Evolutionary conservation across 2,888 invertebrate species (phyloP).

Genomic region (Proisotoma minuta): DNA sequence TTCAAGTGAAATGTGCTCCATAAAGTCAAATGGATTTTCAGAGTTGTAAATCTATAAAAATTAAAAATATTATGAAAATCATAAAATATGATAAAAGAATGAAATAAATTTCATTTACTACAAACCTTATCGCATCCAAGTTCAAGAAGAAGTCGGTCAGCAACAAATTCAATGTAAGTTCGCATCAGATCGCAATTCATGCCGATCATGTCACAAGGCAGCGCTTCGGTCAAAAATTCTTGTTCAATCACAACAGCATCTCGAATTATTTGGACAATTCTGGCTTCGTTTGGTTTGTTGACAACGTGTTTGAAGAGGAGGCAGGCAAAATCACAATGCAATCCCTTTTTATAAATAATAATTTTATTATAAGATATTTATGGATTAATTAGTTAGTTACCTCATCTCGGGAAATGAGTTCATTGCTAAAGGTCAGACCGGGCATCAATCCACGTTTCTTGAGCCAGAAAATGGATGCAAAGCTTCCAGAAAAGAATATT

Average conservation of each 20-base stretch:
- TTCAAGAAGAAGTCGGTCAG: slow-evolving; percentile 85
- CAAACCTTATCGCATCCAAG: slow-evolving; percentile 77
- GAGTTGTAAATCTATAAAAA: slow-evolving; percentile 74
- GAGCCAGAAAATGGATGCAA: slow-evolving; percentile 98
- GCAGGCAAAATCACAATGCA: slow-evolving; percentile 98
- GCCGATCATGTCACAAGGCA: slow-evolving; percentile 90
- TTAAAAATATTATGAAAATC: too few relatives aligned
- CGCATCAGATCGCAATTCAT: slow-evolving; percentile 97
- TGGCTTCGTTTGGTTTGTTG: slow-evolving; percentile 75
- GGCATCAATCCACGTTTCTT: slow-evolving; percentile 99
- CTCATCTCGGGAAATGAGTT: slow-evolving; percentile 95
- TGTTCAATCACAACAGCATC: slow-evolving; percentile 95
- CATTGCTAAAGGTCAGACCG: slow-evolving; percentile 97
- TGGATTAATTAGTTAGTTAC: slow-evolving; percentile 51
- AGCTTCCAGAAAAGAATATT: slow-evolving; percentile 98
- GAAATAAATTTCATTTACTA: not conserved
- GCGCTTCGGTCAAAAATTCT: slow-evolving; percentile 93
- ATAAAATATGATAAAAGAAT: not conserved
- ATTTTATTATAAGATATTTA: not conserved
- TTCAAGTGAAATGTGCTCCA: slow-evolving; percentile 96
- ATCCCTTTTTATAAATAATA: slow-evolving; percentile 60
- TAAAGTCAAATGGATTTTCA: slow-evolving; percentile 97
- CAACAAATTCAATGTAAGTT: slow-evolving; percentile 97
- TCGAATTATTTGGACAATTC: slow-evolving; percentile 73
- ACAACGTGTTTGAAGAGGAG: slow-evolving; percentile 90